A percentile compares a stretch with the other conserved stretches of the same genome.
Evolutionary conservation across 2,797 vertebrate genomes (phyloP).

Genomic region (Lates japonicus): DNA sequence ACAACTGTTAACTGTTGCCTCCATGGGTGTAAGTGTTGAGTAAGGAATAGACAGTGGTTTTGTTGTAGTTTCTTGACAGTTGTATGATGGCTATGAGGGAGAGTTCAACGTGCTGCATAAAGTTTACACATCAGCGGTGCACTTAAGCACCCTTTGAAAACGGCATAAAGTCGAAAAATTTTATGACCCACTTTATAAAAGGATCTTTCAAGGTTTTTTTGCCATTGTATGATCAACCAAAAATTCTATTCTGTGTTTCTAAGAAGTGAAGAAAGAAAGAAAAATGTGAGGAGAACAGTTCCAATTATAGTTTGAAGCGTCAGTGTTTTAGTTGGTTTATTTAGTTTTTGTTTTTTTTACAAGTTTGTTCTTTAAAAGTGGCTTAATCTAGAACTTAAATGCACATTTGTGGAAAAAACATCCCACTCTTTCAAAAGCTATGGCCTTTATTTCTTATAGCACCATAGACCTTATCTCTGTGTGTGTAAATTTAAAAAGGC

Average conservation of each 20-base stretch:
- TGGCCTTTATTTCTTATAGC: conserved; percentile 31
- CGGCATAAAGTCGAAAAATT: background rate
- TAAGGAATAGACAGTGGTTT: background rate
- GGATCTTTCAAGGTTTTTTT: background rate
- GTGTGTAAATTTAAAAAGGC: conserved; percentile 18
- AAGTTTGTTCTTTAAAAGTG: conserved; percentile 1
- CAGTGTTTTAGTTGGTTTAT: background rate
- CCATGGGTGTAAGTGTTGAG: background rate
- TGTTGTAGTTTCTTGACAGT: background rate
- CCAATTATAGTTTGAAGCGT: background rate
- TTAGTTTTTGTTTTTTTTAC: background rate
- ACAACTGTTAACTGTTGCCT: conserved; percentile 1
- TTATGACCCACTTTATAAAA: background rate
- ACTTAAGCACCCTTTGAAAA: background rate
- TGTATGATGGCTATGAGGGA: background rate
- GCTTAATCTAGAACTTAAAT: conserved; percentile 12
- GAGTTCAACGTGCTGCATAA: background rate
- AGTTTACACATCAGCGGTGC: background rate
- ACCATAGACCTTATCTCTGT: conserved; percentile 13
- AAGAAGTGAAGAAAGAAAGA: background rate
- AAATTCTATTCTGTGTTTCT: background rate
- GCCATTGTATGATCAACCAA: background rate
- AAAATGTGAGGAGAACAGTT: background rate
- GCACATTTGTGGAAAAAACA: conserved; percentile 33
- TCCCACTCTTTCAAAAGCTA: conserved; percentile 22